A percentile compares a stretch with the other conserved stretches of the same genome.
Conservation (phyloP, 2,113 vertebrate species). For the Murina feae region DNA sequence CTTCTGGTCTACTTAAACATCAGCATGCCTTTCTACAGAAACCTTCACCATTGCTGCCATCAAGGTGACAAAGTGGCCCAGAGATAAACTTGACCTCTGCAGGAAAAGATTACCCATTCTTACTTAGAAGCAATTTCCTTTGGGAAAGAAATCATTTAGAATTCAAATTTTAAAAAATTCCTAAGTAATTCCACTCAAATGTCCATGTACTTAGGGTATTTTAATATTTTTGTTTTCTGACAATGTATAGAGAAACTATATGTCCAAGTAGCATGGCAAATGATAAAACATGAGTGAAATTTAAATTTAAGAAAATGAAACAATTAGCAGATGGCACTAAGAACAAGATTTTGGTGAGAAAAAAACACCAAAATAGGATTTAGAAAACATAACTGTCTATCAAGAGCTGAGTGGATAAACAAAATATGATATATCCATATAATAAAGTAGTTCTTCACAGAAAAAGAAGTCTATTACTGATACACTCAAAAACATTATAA, state of each 20-base stretch:
- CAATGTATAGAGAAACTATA: neutral
- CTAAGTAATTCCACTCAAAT: neutral
- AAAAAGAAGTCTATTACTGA: neutral
- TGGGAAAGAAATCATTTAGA: neutral
- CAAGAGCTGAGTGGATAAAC: neutral
- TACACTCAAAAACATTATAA: neutral
- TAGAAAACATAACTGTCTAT: neutral
- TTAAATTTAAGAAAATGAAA: neutral
- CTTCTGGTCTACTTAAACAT: neutral
- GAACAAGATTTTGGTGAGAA: neutral
- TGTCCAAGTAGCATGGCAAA: neutral
- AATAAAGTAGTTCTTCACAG: neutral
- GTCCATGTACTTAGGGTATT: neutral
- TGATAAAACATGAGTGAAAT: neutral
- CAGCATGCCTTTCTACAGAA: neutral
- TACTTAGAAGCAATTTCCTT: constrained; percentile 27
- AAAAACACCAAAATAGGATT: neutral
- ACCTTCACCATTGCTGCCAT: neutral
- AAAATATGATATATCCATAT: neutral
- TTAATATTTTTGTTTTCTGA: neutral
- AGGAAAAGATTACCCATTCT: neutral
- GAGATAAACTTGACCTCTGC: neutral
- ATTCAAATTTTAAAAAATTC: neutral
- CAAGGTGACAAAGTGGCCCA: neutral
- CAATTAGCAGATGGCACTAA: neutral